phyloP scores from a whole-genome alignment of 2,113 vertebrate species.

The Loxodonta africana region DNA sequence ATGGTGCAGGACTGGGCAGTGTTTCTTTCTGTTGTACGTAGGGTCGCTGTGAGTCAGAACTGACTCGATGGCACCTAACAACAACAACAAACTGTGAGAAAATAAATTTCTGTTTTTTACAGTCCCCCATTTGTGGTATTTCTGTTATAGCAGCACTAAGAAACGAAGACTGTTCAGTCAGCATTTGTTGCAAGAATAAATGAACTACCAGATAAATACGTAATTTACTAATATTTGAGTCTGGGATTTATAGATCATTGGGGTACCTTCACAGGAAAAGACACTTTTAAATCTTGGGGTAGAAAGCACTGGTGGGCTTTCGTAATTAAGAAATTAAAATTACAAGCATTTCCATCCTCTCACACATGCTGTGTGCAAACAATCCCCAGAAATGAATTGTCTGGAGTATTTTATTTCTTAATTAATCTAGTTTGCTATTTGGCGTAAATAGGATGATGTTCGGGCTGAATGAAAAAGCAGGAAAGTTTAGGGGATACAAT shows the following conservation, averaged over 20 bases:
- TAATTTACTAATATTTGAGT: slow-evolving; percentile 34
- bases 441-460: slow-evolving; percentile 83
- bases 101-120: neutral
- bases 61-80: too few relatives aligned
- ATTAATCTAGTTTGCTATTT: slow-evolving; percentile 85
- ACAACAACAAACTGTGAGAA: neutral
- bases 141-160: neutral
- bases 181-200: neutral
- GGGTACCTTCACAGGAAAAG: neutral
- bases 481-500: slow-evolving; percentile 83
- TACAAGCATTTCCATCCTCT: slow-evolving; percentile 37
- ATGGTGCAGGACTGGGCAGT: too few relatives aligned
- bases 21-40: too few relatives aligned
- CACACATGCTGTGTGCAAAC: slow-evolving; percentile 73
- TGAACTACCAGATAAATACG: neutral
- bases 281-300: neutral
- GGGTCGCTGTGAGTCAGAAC: too few relatives aligned
- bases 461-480: slow-evolving; percentile 74
- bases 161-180: neutral
- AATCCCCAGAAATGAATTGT: slow-evolving; percentile 83
- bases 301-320: neutral
- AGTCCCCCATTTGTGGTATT: neutral
- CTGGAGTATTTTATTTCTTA: slow-evolving; percentile 85
- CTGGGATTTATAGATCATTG: neutral
- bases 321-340: slow-evolving; percentile 43